Evolutionary conservation across 2,888 invertebrate species (phyloP), one percentile per base, ranked within the genome.

Genomic region (Carabus problematicus): DNA sequence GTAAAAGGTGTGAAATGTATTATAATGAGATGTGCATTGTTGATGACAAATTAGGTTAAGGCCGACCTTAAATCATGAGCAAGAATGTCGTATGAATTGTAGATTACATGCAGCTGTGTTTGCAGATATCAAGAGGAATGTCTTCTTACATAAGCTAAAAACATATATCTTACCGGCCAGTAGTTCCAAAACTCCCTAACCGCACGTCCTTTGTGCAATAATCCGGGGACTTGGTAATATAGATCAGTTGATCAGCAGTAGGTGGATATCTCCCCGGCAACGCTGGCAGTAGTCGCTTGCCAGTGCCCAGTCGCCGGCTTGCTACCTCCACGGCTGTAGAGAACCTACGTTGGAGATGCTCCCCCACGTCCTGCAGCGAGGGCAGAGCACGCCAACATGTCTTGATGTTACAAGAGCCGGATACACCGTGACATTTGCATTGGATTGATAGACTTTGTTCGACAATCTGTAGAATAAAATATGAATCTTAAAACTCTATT

Each of bases 341-440:
- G 77, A 88, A 89, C 72, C 87, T 82, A 76, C 87, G 81, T 80
- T 88, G 83, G 78, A 89, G 80, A 77, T 84, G 82, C 40, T 81
- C 80, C 1, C 85, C 89, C 14, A 87, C 82, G 56, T 83, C 81
- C 1, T 81, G 79, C 70, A 88, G 83, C 0, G 86, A 83, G 3
- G 91, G 89, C 74, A 93, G 81, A 1, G 91, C 87, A 74, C 88
- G 86, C 92, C 93, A 93, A 79, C 93, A 93, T 47, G 92, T 93
- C 78, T 90, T 89, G 75, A 93, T 89, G 74, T 90, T 91, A 80
- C 93, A 93, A 61, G 93, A 92, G 0, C 92, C 92, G 11, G 92
- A 92, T 68, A 93, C 92, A 43, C 93, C 93, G 82, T 93, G 93
- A 76, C 93, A 93, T 77, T 93, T 93, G 84, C 93, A 93, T 78